Conservation (phyloP, 1,140 invertebrate genomes). For the Magallana angulata region DNA sequence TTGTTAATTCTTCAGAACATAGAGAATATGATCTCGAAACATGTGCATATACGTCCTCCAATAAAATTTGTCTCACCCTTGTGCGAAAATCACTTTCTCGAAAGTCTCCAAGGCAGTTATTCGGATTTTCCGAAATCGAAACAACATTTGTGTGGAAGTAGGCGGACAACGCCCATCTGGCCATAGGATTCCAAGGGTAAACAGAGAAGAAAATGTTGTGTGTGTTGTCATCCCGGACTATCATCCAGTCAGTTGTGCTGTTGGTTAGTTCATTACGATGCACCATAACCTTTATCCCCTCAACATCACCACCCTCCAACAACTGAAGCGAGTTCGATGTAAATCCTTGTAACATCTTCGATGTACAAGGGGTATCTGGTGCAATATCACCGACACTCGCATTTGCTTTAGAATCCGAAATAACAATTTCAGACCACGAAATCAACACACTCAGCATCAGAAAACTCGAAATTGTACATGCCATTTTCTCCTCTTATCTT, state of each 20-base stretch:
- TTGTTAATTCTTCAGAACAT: not conserved
- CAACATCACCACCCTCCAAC: not conserved
- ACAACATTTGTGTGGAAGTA: not conserved
- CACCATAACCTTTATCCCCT: constrained; percentile 1
- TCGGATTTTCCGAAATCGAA: constrained; percentile 9
- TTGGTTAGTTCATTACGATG: not conserved
- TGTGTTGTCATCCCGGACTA: not conserved
- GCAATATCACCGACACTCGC: not conserved
- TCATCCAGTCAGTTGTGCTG: not conserved
- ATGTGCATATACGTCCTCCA: not conserved
- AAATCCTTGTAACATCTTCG: not conserved
- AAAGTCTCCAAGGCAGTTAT: constrained; percentile 17
- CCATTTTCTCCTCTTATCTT: constrained; percentile 1
- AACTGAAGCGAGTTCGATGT: not conserved
- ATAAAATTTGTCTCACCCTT: not conserved
- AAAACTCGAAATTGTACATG: not conserved
- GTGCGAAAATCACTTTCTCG: not conserved
- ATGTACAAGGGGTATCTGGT: not conserved
- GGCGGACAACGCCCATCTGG: not conserved
- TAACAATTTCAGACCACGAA: not conserved
- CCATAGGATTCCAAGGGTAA: not conserved
- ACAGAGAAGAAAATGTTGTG: not conserved
- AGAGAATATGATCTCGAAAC: not conserved
- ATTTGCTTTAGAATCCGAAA: not conserved
- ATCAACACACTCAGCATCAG: not conserved